Conservation (phyloP, 2,113 vertebrate genomes). For the Pungitius pungitius region DNA sequence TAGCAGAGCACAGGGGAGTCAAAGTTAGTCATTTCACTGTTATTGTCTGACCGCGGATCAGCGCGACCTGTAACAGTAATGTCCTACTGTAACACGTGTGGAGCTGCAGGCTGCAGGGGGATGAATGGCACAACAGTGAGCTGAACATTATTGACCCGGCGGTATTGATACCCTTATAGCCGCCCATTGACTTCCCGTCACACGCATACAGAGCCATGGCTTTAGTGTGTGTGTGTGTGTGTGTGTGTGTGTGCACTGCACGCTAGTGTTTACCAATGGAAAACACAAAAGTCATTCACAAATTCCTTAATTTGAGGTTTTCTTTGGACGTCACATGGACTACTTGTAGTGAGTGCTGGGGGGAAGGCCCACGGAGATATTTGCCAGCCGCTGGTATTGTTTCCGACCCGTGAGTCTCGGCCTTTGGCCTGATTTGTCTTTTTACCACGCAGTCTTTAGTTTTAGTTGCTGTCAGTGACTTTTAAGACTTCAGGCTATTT, state of each 20-base stretch:
- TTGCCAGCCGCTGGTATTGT: neutral
- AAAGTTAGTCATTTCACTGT: constrained; percentile 46
- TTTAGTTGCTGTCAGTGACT: neutral
- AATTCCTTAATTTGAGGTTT: constrained; percentile 13
- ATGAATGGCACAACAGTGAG: constrained; percentile 69
- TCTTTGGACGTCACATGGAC: neutral
- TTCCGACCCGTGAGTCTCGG: neutral
- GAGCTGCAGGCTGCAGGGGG: constrained; percentile 53
- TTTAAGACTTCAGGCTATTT: constrained; percentile 4
- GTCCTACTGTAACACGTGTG: constrained; percentile 58
- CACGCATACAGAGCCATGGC: constrained; percentile 62
- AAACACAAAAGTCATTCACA: constrained; percentile 32
- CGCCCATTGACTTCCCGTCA: constrained; percentile 69
- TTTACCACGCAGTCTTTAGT: neutral
- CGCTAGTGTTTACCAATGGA: constrained; percentile 26
- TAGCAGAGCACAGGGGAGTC: constrained; percentile 21
- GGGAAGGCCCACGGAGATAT: neutral
- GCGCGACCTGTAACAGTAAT: constrained; percentile 18
- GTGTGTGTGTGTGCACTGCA: constrained; percentile 7
- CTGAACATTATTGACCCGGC: constrained; percentile 64
- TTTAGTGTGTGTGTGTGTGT: constrained; percentile 13
- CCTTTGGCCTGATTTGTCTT: neutral
- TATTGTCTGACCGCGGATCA: constrained; percentile 50
- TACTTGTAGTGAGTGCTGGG: neutral
- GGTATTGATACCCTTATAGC: constrained; percentile 69